These are phyloP conservation scores for Eudasyphora cyanicolor DNA, from an alignment of 2,888 invertebrate species.

Conservation along the genomic window DNA sequence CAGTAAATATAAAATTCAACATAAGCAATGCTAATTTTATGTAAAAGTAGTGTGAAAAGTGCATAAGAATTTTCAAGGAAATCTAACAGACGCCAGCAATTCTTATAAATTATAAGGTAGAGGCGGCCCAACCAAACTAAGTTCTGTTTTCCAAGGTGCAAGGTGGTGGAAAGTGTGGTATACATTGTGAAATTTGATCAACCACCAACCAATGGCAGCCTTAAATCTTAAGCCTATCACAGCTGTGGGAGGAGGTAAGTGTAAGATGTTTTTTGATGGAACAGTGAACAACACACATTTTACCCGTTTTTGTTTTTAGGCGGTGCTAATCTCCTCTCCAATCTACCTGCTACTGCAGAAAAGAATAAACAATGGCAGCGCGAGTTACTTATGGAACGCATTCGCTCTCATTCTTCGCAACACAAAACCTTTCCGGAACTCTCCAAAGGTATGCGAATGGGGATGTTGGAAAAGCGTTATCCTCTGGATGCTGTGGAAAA, in stretches of 20 bases:
- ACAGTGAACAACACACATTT: background rate
- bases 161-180: background rate
- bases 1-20: no score
- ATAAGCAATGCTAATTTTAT: no score
- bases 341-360: constrained; percentile 78
- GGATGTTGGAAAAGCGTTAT: constrained; percentile 93
- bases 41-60: no score
- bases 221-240: constrained; percentile 57
- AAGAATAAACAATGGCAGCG: constrained; percentile 89
- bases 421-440: constrained; percentile 91
- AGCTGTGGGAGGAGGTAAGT: constrained; percentile 44
- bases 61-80: no score
- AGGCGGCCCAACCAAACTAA: background rate
- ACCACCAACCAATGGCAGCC: constrained; percentile 46
- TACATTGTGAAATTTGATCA: background rate
- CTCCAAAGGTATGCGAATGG: constrained; percentile 92
- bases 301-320: constrained; percentile 35
- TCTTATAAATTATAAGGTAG: background rate
- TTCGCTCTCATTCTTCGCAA: constrained; percentile 92
- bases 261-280: no score
- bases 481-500: constrained; percentile 92
- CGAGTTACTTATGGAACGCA: constrained; percentile 94
- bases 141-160: no score
- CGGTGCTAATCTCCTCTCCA: constrained; percentile 40
- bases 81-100: constrained; percentile 30